These are phyloP conservation scores for Felis catus DNA, from an alignment of 2,113 vertebrate genomes.

Conservation along the genomic window DNA sequence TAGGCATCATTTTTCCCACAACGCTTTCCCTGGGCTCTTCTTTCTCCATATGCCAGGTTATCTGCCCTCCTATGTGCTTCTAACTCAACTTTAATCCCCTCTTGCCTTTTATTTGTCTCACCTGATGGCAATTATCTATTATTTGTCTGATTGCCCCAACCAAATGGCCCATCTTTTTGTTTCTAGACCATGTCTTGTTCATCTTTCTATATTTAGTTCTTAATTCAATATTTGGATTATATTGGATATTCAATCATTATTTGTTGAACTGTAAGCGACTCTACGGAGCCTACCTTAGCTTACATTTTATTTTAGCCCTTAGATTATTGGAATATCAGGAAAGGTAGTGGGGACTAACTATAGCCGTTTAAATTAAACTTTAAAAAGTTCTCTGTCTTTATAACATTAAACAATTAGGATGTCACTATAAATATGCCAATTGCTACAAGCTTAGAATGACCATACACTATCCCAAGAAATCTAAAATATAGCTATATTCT, in stretches of 20 bases:
- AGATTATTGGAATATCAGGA: not conserved
- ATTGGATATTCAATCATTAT: not conserved
- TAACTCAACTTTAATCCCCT: not conserved
- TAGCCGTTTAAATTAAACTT: not conserved
- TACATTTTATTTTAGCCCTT: not conserved
- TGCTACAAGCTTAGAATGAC: not conserved
- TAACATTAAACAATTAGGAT: not conserved
- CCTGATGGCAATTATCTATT: not conserved
- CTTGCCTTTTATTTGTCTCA: not conserved
- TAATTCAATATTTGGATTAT: not conserved
- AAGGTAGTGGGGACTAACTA: not conserved
- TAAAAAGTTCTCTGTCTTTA: not conserved
- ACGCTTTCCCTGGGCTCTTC: rapidly evolving
- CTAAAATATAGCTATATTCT: not conserved
- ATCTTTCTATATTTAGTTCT: not conserved
- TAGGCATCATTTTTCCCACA: not conserved
- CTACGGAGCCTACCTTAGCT: not conserved
- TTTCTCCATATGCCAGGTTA: not conserved
- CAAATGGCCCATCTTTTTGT: not conserved
- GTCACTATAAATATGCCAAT: not conserved
- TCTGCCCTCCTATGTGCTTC: not conserved
- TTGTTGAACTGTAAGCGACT: not conserved
- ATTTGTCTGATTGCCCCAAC: not conserved
- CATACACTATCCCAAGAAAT: not conserved
- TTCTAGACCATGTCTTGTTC: not conserved